Evolutionary conservation across 2,888 invertebrate species (phyloP).

Genomic region (Agriopis leucophaearia): DNA sequence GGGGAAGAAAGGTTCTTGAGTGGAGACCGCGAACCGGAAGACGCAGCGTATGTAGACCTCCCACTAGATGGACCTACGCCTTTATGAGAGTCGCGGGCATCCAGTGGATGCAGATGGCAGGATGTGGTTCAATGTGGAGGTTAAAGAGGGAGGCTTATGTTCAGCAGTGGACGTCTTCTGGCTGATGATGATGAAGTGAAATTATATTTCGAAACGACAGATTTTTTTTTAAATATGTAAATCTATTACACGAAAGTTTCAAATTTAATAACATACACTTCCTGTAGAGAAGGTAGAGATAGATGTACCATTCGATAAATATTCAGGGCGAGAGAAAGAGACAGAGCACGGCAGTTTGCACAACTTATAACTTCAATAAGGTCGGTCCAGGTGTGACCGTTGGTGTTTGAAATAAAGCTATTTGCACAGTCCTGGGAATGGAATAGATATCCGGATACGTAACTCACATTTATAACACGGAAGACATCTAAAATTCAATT

Average conservation of each 20-base stretch:
- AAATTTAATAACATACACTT: constrained; percentile 65
- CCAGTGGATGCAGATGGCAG: too few relatives aligned
- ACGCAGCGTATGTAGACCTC: too few relatives aligned
- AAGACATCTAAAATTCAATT: constrained; percentile 37
- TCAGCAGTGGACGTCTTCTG: too few relatives aligned
- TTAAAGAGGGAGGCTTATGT: too few relatives aligned
- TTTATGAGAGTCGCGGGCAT: too few relatives aligned
- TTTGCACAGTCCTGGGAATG: constrained; percentile 71
- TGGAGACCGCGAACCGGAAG: too few relatives aligned
- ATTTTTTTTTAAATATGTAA: background rate
- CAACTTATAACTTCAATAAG: constrained; percentile 86
- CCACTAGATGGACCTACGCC: too few relatives aligned
- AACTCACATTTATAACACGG: constrained; percentile 45
- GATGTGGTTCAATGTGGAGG: too few relatives aligned
- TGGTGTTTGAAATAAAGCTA: constrained; percentile 70
- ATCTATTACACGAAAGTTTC: constrained; percentile 47
- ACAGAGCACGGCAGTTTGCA: constrained; percentile 70
- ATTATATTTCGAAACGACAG: background rate
- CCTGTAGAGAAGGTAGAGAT: constrained; percentile 61
- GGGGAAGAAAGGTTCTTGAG: too few relatives aligned
- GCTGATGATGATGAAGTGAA: background rate
- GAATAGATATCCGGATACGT: constrained; percentile 51
- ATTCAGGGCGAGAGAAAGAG: constrained; percentile 58
- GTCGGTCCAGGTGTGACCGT: constrained; percentile 79
- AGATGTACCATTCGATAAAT: constrained; percentile 44